Percentiles rank a stretch among this genome's conserved stretches.
These are phyloP conservation scores for Oreotrochilus melanogaster DNA, from an alignment of 2,113 vertebrate genomes.

Conservation along the genomic window DNA sequence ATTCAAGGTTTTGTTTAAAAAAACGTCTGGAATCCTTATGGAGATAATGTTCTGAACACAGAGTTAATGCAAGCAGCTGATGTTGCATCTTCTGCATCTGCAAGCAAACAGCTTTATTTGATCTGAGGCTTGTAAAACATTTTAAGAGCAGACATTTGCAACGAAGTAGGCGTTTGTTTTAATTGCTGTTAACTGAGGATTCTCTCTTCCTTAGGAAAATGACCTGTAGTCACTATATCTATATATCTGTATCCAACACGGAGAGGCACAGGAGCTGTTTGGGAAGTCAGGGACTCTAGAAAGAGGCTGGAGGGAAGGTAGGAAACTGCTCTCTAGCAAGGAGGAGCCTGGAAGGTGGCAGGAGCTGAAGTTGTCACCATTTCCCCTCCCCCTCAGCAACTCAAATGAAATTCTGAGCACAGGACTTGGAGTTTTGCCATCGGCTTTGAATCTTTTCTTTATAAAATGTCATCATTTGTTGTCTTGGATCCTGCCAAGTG, in stretches of 20 bases:
- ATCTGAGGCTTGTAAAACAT: neutral
- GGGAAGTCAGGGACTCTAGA: neutral
- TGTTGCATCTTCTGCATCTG: neutral
- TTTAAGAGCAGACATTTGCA: neutral
- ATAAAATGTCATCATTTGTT: conserved; percentile 38
- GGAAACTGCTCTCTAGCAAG: neutral
- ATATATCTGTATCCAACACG: neutral
- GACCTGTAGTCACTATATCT: neutral
- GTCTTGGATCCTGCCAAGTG: neutral
- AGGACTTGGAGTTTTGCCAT: conserved; percentile 32
- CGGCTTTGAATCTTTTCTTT: conserved; percentile 35
- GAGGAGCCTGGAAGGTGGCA: neutral
- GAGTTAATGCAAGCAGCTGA: neutral
- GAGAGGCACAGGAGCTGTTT: neutral
- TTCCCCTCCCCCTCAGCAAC: neutral
- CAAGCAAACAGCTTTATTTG: neutral
- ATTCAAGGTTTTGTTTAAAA: conserved; percentile 21
- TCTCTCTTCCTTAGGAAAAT: neutral
- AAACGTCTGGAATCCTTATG: neutral
- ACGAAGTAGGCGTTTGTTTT: neutral
- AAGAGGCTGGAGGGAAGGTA: neutral
- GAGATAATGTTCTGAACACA: neutral
- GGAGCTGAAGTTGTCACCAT: neutral
- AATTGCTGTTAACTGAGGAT: neutral
- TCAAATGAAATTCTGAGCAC: neutral